Evolutionary conservation across 2,797 vertebrate genomes (phyloP).

Genomic region (Ctenochaetus hawaiiensis): DNA sequence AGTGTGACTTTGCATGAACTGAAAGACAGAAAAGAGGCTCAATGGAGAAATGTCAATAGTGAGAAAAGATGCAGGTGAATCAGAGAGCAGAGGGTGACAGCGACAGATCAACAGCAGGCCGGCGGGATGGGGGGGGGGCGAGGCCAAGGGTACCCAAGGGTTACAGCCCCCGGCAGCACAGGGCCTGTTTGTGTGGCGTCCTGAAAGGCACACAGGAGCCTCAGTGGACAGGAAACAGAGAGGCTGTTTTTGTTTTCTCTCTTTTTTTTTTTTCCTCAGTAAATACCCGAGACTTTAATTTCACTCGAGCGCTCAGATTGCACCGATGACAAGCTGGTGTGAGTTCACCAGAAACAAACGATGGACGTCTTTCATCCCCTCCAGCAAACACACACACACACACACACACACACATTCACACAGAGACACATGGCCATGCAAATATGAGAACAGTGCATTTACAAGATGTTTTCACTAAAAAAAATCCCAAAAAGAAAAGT

Average conservation of each 20-base stretch:
- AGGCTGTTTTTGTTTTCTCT: constrained; percentile 54
- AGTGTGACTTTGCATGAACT: neutral
- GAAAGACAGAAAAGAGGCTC: neutral
- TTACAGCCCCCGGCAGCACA: constrained; percentile 46
- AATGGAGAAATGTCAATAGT: neutral
- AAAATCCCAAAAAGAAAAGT: neutral
- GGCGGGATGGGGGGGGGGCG: constrained; percentile 18
- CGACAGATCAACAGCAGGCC: constrained; percentile 15
- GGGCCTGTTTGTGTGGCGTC: constrained; percentile 58
- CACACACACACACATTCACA: neutral
- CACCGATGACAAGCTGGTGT: constrained; percentile 29
- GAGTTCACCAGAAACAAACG: constrained; percentile 23
- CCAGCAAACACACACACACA: neutral
- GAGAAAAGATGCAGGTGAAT: neutral
- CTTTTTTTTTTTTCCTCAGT: constrained; percentile 39
- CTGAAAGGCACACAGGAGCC: constrained; percentile 51
- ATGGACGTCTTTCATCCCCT: neutral
- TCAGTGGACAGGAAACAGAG: constrained; percentile 54
- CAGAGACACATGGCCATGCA: neutral
- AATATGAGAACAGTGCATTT: neutral
- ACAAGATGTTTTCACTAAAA: neutral
- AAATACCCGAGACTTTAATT: constrained; percentile 68
- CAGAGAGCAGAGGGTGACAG: constrained; percentile 19
- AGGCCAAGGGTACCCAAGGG: constrained; percentile 49
- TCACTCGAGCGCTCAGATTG: constrained; percentile 62